phyloP scores from a whole-genome alignment of 2,797 vertebrate species.

The Sebastiscus tertius region DNA sequence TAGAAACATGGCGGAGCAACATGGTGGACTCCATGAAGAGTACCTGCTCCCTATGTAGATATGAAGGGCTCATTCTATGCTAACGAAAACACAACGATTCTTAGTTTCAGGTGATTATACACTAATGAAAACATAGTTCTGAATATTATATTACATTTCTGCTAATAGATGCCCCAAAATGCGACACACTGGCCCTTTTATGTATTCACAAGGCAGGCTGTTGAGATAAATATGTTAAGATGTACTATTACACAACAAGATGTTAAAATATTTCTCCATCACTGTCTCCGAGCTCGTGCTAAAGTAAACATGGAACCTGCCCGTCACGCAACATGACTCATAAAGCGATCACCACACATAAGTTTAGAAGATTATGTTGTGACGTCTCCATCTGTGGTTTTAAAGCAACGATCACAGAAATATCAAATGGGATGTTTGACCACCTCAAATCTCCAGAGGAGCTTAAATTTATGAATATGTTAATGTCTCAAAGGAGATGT shows the following conservation, averaged over 20 bases:
- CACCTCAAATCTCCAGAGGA: slow-evolving; percentile 13
- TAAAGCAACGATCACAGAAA: slow-evolving; percentile 7
- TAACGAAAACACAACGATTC: too few species aligned
- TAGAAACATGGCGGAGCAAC: too few species aligned
- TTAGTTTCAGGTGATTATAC: too few species aligned
- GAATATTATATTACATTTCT: too few species aligned
- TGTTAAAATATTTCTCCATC: background rate
- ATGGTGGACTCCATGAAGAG: too few species aligned
- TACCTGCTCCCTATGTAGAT: too few species aligned
- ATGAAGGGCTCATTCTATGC: too few species aligned
- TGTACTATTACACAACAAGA: background rate
- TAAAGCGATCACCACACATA: background rate
- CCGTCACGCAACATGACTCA: background rate
- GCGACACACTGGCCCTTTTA: too few species aligned
- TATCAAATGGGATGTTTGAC: slow-evolving; percentile 20
- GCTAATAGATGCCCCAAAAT: too few species aligned
- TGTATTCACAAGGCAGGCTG: background rate
- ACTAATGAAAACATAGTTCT: too few species aligned
- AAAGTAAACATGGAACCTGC: background rate
- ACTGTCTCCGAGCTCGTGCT: too few species aligned
- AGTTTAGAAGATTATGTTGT: slow-evolving; percentile 4
- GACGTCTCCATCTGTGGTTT: slow-evolving; percentile 2
- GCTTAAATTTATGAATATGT: slow-evolving; percentile 36
- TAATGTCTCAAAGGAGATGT: background rate
- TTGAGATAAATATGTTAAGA: background rate